A percentile compares a stretch with the other conserved stretches of the same genome.
Evolutionary conservation across 2,113 vertebrate genomes (phyloP).

Genomic region (Drymodes brunneopygia): DNA sequence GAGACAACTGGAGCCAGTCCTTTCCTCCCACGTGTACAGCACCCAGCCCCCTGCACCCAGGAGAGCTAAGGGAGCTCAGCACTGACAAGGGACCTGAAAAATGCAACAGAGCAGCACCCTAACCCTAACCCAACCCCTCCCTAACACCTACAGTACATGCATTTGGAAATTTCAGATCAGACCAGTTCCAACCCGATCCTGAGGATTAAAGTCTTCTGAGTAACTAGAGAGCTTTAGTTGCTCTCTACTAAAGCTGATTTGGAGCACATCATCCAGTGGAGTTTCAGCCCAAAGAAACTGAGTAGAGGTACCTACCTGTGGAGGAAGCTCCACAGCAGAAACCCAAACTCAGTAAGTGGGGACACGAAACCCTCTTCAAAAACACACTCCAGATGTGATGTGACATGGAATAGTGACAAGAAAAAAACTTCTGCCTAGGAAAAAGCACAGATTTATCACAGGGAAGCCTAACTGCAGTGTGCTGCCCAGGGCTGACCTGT

Average conservation of each 20-base stretch:
- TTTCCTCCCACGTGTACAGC: accelerated
- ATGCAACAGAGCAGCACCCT: neutral
- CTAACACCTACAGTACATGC: neutral
- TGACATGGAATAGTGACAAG: neutral
- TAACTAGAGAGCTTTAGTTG: neutral
- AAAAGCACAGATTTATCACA: neutral
- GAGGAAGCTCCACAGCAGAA: neutral
- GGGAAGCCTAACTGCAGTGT: neutral
- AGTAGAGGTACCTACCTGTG: neutral
- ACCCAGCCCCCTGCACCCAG: neutral
- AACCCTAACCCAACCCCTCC: too few species aligned
- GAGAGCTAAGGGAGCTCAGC: neutral
- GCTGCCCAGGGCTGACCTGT: neutral
- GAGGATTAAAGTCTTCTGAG: neutral
- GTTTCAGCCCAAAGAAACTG: neutral
- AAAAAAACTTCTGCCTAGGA: neutral
- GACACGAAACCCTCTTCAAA: neutral
- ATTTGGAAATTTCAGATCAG: neutral
- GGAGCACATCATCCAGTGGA: neutral
- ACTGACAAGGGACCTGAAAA: neutral
- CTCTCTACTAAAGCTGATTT: neutral
- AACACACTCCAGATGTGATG: neutral
- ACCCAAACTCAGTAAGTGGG: neutral
- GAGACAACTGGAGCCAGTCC: neutral
- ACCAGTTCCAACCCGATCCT: neutral